These are phyloP conservation scores for Indicator maculatus DNA, from an alignment of 2,113 vertebrate genomes.

Conservation along the genomic window DNA sequence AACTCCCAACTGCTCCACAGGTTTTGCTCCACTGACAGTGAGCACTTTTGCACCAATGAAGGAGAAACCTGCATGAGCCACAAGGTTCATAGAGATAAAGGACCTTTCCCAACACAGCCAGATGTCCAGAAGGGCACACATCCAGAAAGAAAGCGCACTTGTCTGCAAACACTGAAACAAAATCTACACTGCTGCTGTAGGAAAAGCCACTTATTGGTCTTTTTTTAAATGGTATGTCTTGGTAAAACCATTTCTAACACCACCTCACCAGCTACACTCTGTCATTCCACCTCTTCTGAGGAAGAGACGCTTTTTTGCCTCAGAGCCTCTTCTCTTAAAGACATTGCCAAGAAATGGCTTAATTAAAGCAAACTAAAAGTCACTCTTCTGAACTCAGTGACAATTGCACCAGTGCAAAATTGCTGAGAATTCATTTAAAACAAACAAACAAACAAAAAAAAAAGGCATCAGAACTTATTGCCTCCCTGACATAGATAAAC, in stretches of 20 bases:
- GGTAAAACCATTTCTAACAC: neutral
- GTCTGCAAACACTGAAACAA: neutral
- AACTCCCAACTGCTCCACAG: accelerated
- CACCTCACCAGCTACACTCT: neutral
- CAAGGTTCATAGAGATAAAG: neutral
- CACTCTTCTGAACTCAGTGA: neutral
- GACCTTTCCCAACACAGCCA: neutral
- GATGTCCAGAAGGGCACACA: accelerated
- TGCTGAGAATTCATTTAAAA: neutral
- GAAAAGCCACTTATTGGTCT: neutral
- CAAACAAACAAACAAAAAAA: neutral
- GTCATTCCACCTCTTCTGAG: neutral
- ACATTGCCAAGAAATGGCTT: neutral
- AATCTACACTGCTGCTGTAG: neutral
- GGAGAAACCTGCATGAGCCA: neutral
- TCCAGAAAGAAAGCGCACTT: neutral
- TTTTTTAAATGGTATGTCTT: neutral
- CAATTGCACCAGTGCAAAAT: neutral
- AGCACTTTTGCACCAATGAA: neutral
- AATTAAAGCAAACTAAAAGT: too few species aligned
- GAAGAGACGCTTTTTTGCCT: neutral
- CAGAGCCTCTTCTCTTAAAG: neutral
- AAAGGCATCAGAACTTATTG: neutral
- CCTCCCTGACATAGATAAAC: neutral
- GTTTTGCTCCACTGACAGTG: neutral